Base-by-base conservation (phyloP, 2,113 vertebrate genomes). In the Epinephelus moara region DNA sequence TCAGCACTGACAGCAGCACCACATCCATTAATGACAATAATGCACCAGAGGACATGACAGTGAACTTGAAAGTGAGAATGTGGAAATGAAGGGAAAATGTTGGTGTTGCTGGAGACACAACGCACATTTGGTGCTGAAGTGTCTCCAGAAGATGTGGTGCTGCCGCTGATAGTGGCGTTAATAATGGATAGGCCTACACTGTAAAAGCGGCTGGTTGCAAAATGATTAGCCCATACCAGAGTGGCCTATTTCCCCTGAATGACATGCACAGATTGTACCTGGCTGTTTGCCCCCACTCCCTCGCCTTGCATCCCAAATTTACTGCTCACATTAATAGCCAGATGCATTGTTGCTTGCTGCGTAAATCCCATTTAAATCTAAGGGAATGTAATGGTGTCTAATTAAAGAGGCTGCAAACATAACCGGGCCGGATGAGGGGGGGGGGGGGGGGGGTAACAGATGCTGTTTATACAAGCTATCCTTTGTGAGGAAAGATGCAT, bases 131-230 rank as follows among this genome's bases (percentile, higher is more conserved):
- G 85, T 73, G 10, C 80, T 70, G 59, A 75, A 55, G 88, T 66
- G 90, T 85, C 90, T 89, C 78, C 81, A 27, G 77, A 70, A 84
- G 85, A 55, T 80, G 45, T 7, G 13, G 80, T 53, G 77, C 70
- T 59, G 79, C 63, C 68, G 81, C 78, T 82, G 86, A 87, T 80
- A 80, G 74, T 87, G 81, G 75, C 87, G 80, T 92, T 88, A 87
- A 93, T 89, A 90, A 92, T 89, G 86, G 76, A 92, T 81, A 86
- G 92, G 93, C 90, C 90, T 64, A 70, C 86, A 88, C 62, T 89
- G 84, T 91, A 88, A 66, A 45, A 86, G 75, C 81, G 53, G 82
- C 82, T 86, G 86, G 67, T 88, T 82, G 84, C 88, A 83, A 85
- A 82, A 84, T 85, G 87, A 93, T 89, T 87, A 92, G 86, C 85